phyloP scores from a whole-genome alignment of 2,888 invertebrate species.

The Calephelis perditalis region DNA sequence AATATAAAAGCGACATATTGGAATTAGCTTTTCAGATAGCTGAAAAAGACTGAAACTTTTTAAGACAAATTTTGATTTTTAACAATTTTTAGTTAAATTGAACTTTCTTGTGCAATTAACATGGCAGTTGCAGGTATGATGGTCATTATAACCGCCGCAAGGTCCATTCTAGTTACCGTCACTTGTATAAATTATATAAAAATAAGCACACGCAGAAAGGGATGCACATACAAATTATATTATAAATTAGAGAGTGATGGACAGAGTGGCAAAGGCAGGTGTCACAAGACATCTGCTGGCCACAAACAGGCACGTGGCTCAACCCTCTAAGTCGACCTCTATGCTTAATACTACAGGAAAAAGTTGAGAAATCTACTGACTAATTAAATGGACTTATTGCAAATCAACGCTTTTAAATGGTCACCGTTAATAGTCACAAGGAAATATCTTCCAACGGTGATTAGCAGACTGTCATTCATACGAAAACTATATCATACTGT shows the following conservation, averaged over 20 bases:
- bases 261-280: conserved; percentile 69
- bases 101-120: conserved; percentile 47
- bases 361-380: conserved; percentile 50
- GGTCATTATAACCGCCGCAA: conserved; percentile 68
- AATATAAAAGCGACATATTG: no score
- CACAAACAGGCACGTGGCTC: conserved; percentile 67
- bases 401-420: no score
- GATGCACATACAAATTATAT: conserved; percentile 49
- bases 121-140: conserved; percentile 42
- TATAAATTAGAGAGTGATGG: conserved; percentile 57
- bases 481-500: no score
- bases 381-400: conserved; percentile 16
- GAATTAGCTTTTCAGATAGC: no score
- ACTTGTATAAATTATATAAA: conserved; percentile 76
- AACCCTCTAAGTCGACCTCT: conserved; percentile 66
- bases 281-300: conserved; percentile 73
- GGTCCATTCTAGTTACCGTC: conserved; percentile 74
- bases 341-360: conserved; percentile 51
- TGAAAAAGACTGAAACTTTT: no score
- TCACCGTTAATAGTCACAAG: neutral
- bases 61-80: no score
- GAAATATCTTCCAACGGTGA: neutral
- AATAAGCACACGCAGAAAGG: conserved; percentile 65
- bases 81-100: neutral
- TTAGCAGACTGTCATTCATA: no score